Evolutionary conservation across 2,797 vertebrate species (phyloP), one percentile per base, ranked within the genome.

Genomic region (Lagocephalus sceleratus): DNA sequence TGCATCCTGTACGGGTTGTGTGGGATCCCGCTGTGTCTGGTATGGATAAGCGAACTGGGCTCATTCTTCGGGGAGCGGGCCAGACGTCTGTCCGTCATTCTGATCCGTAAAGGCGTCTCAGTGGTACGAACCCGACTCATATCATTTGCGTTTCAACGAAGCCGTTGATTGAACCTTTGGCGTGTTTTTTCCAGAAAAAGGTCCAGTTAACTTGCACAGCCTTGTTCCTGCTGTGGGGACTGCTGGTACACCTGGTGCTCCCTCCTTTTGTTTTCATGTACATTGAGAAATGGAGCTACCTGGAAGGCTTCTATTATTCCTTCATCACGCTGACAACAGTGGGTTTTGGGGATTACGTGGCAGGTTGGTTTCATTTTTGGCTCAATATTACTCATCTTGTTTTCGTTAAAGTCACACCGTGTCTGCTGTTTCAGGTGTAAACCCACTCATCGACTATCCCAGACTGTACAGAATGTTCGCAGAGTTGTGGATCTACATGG

Each of bases 321-420:
- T 99, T 97, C 75, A 96, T 97, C 84, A 98, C 97, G 20, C 93
- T 98, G 73, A 95, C 94, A 54, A 99, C 97, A 15, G 95, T 98
- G 21, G 96, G 97, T 64, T 99, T 99, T 68, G 96, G 97, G 59
- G 96, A 99, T 85, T 97, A 94, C 19, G 97, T 98, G 51, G 94
- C 96, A 60, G 97, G 96, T 98, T 63, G 70, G 88, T 60, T 39
- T 26, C 0, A 54, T 20, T 52, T 20, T 7, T 21, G 1, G 3
- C 8, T 23, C 2, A 4, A 45, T 35, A 15, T 17, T 4, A 9
- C 2, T 51, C 2, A 44, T 25, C 8, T 6, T 42, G 5, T 17
- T 63, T 22, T 51, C 0, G 3, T 21, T 16, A 16, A 55, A 1
- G 5, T 47, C 10, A 51, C 54, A 19, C 22, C 20, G 44, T 1